Base-by-base conservation (phyloP, 2,113 vertebrate species). In the Delphinus delphis region DNA sequence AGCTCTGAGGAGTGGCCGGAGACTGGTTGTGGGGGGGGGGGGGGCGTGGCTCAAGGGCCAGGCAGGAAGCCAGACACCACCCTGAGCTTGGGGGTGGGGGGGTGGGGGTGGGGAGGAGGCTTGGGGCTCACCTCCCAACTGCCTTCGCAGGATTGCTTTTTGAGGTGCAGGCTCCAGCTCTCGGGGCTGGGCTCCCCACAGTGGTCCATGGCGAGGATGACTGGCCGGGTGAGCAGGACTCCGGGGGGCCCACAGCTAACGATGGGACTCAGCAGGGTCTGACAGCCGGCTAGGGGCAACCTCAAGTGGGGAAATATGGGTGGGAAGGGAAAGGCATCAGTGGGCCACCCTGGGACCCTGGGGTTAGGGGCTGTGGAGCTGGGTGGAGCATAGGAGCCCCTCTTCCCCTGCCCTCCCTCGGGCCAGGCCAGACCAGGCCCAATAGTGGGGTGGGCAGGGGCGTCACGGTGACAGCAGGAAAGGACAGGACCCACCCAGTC, bases 171-270 rank as follows among this genome's bases (percentile, higher is more conserved):
- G 98, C 99, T 99, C 99, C 99, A 99, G 99, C 99, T 99, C 98
- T 99, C 99, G 0, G 99, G 98, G 58, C 99, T 99, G 96, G 99
- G 99, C 97, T 99, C 99, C 92, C 99, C 99, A 53, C 99, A 99
- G 98, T 99, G 99, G 97, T 99, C 99, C 99, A 99, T 99, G 97
- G 99, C 99, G 88, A 99, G 99, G 98, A 99, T 99, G 98, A 99
- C 99, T 0, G 99, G 99, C 41, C 99, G 99, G 38, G 99, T 99
- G 97, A 99, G 99, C 97, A 99, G 98, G 96, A 99, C 99, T 38
- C 99, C 99, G 0, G 99, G 99, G n/a, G 99, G 99, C 55, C 99
- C 99, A 5, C 99, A 99, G 99, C 99, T 99, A 98, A 99, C 99
- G 14, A 99, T 99, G 88, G 99, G 99, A 97, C 99, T 99, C 98